These are phyloP conservation scores for Bovichtus variegatus DNA, from an alignment of 2,797 vertebrate genomes.

Conservation along the genomic window DNA sequence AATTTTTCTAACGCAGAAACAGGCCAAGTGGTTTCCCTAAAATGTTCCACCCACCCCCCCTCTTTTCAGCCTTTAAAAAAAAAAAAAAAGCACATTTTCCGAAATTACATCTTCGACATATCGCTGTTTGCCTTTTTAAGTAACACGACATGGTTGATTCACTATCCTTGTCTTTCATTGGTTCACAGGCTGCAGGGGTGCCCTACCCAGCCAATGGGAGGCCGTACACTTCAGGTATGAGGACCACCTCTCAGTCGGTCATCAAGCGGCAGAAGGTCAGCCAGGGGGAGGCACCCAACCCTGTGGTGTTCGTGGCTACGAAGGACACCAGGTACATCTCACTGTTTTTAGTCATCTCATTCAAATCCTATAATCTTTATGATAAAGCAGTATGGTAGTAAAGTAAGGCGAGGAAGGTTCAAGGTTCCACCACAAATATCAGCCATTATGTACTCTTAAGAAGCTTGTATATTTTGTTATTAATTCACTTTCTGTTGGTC, in stretches of 20 bases:
- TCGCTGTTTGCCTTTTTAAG: not conserved
- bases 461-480: not conserved
- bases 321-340: conserved; percentile 92
- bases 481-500: not conserved
- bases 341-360: not conserved
- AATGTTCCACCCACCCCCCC: not conserved
- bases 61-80: not conserved
- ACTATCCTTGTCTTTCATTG: conserved; percentile 12
- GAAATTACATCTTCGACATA: too few species aligned
- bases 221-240: conserved; percentile 90
- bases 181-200: conserved; percentile 86
- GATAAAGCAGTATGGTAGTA: not conserved
- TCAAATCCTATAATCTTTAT: not conserved
- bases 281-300: conserved; percentile 95
- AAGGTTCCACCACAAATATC: not conserved
- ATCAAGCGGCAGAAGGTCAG: conserved; percentile 95
- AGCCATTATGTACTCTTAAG: not conserved
- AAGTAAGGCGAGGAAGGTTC: not conserved
- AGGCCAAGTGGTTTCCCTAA: not conserved
- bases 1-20: not conserved
- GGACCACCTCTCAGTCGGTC: conserved; percentile 91
- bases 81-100: not conserved
- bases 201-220: conserved; percentile 94
- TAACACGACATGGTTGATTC: not conserved
- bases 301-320: conserved; percentile 96